phyloP scores from a whole-genome alignment of 2,888 invertebrate species.

The Alsophila aescularia region DNA sequence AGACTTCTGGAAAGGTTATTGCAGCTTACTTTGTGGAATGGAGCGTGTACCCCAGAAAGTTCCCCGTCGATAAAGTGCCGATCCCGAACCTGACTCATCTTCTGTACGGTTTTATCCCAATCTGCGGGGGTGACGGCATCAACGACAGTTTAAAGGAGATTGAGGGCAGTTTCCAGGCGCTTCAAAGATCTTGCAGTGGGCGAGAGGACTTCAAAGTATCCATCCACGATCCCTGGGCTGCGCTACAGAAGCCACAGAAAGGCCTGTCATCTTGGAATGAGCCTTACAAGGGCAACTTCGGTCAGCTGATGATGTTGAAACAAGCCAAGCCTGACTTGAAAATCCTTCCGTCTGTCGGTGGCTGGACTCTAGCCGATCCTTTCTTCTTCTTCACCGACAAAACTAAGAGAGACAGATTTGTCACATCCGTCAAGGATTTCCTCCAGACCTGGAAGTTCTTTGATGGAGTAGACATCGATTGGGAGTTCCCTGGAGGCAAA shows the following conservation, averaged over 20 bases:
- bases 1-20: constrained; percentile 77
- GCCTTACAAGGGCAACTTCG: constrained; percentile 80
- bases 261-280: constrained; percentile 78
- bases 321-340: constrained; percentile 76
- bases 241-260: constrained; percentile 78
- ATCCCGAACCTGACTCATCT: constrained; percentile 78
- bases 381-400: constrained; percentile 78
- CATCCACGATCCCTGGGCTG: constrained; percentile 80
- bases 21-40: constrained; percentile 80
- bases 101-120: constrained; percentile 78
- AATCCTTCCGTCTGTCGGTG: constrained; percentile 76
- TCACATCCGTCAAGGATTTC: constrained; percentile 76
- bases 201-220: constrained; percentile 79
- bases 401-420: constrained; percentile 70
- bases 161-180: constrained; percentile 78
- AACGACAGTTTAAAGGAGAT: constrained; percentile 81
- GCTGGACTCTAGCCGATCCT: constrained; percentile 79
- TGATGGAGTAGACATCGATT: constrained; percentile 79
- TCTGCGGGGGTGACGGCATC: constrained; percentile 79
- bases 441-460: constrained; percentile 80
- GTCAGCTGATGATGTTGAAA: constrained; percentile 78
- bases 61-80: constrained; percentile 74
- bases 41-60: constrained; percentile 79
- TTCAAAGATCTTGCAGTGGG: constrained; percentile 77
- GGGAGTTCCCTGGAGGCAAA: constrained; percentile 82